phyloP scores from a whole-genome alignment of 2,888 invertebrate species.

The Clivina fossor region DNA sequence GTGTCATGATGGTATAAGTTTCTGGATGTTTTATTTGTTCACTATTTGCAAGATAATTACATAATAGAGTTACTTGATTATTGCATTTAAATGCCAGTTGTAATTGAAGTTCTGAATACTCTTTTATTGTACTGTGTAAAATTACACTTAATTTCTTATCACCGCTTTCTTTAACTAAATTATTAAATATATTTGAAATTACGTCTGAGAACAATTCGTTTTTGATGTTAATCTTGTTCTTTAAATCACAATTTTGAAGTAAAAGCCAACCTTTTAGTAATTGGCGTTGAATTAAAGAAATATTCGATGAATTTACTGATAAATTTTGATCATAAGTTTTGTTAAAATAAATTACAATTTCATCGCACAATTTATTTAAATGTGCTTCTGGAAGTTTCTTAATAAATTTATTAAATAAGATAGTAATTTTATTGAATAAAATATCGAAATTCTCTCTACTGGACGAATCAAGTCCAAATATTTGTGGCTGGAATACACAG shows the following conservation, averaged over 20 bases:
- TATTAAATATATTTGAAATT: conserved; percentile 26
- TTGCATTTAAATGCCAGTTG: conserved; percentile 43
- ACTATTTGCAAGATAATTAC: conserved; percentile 41
- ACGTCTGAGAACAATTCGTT: conserved; percentile 3
- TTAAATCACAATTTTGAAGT: conserved; percentile 37
- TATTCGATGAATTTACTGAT: conserved; percentile 40
- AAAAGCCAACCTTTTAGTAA: conserved; percentile 45
- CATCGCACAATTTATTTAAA: conserved; percentile 27
- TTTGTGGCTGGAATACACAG: conserved; percentile 41
- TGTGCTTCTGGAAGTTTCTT: conserved; percentile 37
- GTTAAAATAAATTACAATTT: conserved; percentile 36
- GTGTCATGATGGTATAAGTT: conserved; percentile 38
- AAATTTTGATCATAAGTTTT: conserved; percentile 36
- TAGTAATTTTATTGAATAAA: conserved; percentile 14
- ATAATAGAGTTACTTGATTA: conserved; percentile 37
- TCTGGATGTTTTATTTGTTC: conserved; percentile 41
- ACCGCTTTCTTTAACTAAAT: conserved; percentile 28
- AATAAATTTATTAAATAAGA: conserved; percentile 32
- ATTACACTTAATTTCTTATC: conserved; percentile 21
- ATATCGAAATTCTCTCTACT: conserved; percentile 11
- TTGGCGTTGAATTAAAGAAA: conserved; percentile 43
- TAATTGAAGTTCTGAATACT: conserved; percentile 38
- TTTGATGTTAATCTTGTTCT: conserved; percentile 3
- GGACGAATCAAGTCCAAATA: conserved; percentile 39
- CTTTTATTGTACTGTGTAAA: conserved; percentile 33